A percentile compares a stretch with the other conserved stretches of the same genome.
Evolutionary conservation across 30 jellyfish, hydroid and myxozoan genomes (phyloP).

Genomic region (Pelagia noctiluca): DNA sequence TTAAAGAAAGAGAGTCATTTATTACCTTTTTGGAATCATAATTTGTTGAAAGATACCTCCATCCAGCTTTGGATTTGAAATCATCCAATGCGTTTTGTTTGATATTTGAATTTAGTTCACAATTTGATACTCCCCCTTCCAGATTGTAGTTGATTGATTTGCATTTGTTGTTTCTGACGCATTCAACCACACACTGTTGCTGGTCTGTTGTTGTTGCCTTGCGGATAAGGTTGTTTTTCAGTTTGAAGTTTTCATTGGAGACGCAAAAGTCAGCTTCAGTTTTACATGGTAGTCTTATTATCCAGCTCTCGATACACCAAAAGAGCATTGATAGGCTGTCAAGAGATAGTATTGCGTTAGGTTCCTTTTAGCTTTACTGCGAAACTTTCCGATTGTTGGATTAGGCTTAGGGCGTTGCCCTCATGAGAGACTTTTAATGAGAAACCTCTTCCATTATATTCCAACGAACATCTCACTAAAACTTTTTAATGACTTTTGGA

Average conservation of each 20-base stretch:
- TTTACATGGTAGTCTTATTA: conserved; percentile 9
- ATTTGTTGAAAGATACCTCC: conserved; percentile 12
- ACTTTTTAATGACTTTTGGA: too few species aligned
- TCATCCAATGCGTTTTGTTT: neutral
- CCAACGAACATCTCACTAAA: too few species aligned
- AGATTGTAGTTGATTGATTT: conserved; percentile 16
- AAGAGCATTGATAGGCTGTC: too few species aligned
- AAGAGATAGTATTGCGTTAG: too few species aligned
- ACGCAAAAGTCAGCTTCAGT: conserved; percentile 14
- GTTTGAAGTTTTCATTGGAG: neutral
- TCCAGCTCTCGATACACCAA: conserved; percentile 49
- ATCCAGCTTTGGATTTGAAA: conserved; percentile 5
- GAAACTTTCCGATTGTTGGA: too few species aligned
- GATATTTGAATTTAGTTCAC: conserved; percentile 9
- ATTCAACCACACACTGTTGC: neutral
- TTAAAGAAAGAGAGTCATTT: too few species aligned
- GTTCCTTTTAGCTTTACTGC: too few species aligned
- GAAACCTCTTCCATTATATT: too few species aligned
- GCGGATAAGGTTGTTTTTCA: conserved; percentile 15
- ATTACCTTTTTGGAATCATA: conserved; percentile 8
- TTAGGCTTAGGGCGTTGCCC: too few species aligned
- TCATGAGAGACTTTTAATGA: too few species aligned
- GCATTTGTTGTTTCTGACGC: conserved; percentile 10
- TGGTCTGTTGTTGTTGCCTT: neutral
- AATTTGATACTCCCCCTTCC: neutral